Conservation (phyloP, 1,140 invertebrate genomes). For the Odontomachus brunneus region DNA sequence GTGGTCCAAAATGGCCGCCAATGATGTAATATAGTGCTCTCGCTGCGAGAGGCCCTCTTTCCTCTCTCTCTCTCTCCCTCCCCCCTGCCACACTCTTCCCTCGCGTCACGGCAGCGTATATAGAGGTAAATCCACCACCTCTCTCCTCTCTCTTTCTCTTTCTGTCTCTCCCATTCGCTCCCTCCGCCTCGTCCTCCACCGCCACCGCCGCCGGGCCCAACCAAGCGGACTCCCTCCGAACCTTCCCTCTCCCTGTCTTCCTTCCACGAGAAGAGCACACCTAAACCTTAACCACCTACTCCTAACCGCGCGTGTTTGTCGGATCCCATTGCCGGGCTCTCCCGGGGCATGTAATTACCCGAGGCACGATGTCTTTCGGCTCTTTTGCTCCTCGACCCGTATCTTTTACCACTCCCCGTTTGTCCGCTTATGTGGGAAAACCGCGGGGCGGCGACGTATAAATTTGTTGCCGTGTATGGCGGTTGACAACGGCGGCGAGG, state of each 20-base stretch:
- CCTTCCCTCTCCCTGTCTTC: not conserved
- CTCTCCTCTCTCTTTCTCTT: constrained; percentile 9
- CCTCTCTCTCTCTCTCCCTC: constrained; percentile 45
- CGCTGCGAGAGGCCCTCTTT: constrained; percentile 55
- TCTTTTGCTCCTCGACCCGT: constrained; percentile 68
- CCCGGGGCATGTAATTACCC: constrained; percentile 78
- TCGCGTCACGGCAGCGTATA: constrained; percentile 67
- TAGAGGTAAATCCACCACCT: constrained; percentile 68
- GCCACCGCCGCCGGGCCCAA: not conserved
- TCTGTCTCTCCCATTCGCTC: not conserved
- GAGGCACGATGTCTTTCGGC: constrained; percentile 75
- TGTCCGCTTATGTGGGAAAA: constrained; percentile 58
- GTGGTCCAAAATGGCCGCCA: constrained; percentile 86
- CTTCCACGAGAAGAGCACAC: constrained; percentile 28
- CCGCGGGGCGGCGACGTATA: constrained; percentile 53
- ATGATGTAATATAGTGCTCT: constrained; percentile 85
- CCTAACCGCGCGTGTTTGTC: constrained; percentile 68
- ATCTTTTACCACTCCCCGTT: constrained; percentile 53
- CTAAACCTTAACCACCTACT: constrained; percentile 72
- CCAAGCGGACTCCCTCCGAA: constrained; percentile 14
- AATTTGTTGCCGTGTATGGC: constrained; percentile 54
- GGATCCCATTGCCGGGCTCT: constrained; percentile 70
- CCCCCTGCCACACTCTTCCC: constrained; percentile 30
- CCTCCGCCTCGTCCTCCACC: no score
- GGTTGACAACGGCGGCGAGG: constrained; percentile 47